Conservation (phyloP, 1,140 invertebrate genomes). For the Trichonephila inaurata region DNA sequence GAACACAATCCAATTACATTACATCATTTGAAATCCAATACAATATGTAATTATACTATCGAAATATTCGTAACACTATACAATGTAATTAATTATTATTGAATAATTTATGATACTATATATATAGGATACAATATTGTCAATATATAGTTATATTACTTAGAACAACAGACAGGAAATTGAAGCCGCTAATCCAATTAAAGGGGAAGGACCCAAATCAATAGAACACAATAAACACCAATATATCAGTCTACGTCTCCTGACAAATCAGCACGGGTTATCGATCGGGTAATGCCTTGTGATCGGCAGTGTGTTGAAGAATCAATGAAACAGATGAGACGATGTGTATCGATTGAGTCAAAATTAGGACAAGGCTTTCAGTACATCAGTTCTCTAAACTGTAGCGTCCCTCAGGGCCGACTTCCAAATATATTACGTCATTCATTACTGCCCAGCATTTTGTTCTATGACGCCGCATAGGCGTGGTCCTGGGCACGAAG, state of each 20-base stretch:
- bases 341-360: background rate
- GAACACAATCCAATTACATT: too few relatives aligned
- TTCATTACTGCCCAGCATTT: background rate
- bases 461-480: slow-evolving; percentile 28
- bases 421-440: slow-evolving; percentile 3
- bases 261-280: background rate
- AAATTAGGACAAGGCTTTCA: slow-evolving; percentile 31
- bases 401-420: background rate
- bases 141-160: too few relatives aligned
- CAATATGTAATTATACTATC: too few relatives aligned
- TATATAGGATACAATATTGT: too few relatives aligned
- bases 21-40: too few relatives aligned
- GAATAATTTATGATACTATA: too few relatives aligned
- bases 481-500: slow-evolving; percentile 6
- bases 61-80: too few relatives aligned
- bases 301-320: background rate
- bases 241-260: background rate
- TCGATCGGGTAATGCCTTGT: background rate
- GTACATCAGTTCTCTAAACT: background rate
- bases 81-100: too few relatives aligned
- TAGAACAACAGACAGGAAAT: background rate
- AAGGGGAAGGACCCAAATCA: background rate
- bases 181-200: background rate
- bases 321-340: background rate
- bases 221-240: background rate